These are phyloP conservation scores for Hyaena hyaena DNA, from an alignment of 2,113 vertebrate species.

Conservation along the genomic window DNA sequence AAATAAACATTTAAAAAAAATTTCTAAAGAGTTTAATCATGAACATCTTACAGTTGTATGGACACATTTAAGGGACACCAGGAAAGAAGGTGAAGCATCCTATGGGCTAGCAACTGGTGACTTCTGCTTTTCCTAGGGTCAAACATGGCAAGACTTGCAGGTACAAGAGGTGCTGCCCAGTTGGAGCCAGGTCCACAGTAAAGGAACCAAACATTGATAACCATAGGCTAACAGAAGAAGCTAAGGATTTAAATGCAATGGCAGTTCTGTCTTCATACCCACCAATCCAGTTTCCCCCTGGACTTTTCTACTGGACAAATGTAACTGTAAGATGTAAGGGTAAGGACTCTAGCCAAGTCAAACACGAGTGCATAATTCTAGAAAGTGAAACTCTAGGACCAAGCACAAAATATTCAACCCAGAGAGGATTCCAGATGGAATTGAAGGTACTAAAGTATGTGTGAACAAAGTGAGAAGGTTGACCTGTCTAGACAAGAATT, in stretches of 20 bases:
- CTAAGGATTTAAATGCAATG: background rate
- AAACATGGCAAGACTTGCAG: background rate
- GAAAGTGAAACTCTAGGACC: background rate
- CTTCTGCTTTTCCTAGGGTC: background rate
- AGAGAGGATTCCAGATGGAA: background rate
- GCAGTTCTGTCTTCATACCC: background rate
- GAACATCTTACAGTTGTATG: background rate
- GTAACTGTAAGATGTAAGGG: background rate
- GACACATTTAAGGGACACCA: background rate
- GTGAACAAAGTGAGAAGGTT: background rate
- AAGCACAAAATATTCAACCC: background rate
- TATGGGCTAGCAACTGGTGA: background rate
- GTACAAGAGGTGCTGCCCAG: fast-evolving
- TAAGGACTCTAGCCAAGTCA: background rate
- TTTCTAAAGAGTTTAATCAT: background rate
- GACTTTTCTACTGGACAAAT: background rate
- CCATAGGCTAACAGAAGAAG: background rate
- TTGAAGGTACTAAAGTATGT: background rate
- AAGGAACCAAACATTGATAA: background rate
- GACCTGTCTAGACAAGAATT: background rate
- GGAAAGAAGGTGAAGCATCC: background rate
- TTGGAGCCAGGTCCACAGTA: fast-evolving
- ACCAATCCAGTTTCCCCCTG: fast-evolving
- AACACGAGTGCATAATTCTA: background rate
- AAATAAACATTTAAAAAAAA: too few relatives aligned